Evolutionary conservation across 2,888 invertebrate species (phyloP).

Genomic region (Aricia artaxerxes): DNA sequence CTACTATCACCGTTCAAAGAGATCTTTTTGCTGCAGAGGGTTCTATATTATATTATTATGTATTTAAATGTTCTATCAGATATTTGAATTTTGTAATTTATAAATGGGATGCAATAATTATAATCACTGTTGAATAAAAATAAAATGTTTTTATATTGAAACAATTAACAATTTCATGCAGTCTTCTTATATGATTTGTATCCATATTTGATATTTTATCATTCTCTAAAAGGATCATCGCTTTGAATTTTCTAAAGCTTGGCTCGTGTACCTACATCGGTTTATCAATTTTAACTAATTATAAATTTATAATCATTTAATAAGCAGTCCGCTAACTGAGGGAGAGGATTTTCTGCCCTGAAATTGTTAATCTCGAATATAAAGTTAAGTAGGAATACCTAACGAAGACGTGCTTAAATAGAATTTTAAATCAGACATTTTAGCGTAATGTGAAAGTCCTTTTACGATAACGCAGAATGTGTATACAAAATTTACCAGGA

Average conservation of each 20-base stretch:
- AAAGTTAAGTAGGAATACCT: conserved; percentile 13
- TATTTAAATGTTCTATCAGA: too few species aligned
- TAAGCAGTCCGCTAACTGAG: background rate
- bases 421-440: conserved; percentile 8
- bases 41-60: too few species aligned
- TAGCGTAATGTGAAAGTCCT: conserved; percentile 14
- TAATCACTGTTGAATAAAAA: too few species aligned
- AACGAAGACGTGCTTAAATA: conserved; percentile 16
- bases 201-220: background rate
- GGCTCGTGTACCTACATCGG: background rate
- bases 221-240: background rate
- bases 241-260: too few species aligned
- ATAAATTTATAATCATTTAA: conserved; percentile 12
- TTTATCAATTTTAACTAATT: background rate
- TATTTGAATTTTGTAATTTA: too few species aligned
- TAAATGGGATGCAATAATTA: too few species aligned
- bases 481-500: background rate
- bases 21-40: too few species aligned
- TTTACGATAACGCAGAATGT: background rate
- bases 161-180: too few species aligned
- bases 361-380: conserved; percentile 5
- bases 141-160: too few species aligned
- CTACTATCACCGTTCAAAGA: background rate
- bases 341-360: background rate
- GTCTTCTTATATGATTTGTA: too few species aligned